A percentile compares a stretch with the other conserved stretches of the same genome.
These are phyloP conservation scores for Camponotus pennsylvanicus DNA, from an alignment of 1,140 invertebrate genomes.

Conservation along the genomic window DNA sequence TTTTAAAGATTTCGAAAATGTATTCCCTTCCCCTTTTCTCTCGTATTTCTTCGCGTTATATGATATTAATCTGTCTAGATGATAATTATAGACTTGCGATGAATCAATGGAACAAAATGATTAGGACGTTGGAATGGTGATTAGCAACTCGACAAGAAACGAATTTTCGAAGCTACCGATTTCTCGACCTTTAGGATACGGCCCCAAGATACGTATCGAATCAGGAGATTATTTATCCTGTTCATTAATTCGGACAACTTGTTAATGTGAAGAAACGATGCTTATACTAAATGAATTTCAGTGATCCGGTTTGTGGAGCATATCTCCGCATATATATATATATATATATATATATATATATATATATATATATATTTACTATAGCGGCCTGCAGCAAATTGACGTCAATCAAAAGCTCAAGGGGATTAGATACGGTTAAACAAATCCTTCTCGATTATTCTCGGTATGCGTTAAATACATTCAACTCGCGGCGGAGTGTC, in stretches of 20 bases:
- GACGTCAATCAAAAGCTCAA: constrained; percentile 23
- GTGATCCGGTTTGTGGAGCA: neutral
- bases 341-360: neutral
- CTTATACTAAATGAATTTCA: constrained; percentile 11
- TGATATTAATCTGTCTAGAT: constrained; percentile 23
- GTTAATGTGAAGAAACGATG: constrained; percentile 19
- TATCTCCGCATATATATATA: neutral
- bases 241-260: constrained; percentile 46
- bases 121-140: constrained; percentile 6
- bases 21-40: too few relatives aligned
- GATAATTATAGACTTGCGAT: constrained; percentile 37
- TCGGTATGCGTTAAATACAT: constrained; percentile 60
- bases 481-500: neutral
- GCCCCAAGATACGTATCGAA: neutral
- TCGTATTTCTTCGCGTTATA: neutral
- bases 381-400: constrained; percentile 13
- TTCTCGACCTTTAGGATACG: constrained; percentile 19
- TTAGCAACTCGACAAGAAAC: constrained; percentile 33
- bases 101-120: constrained; percentile 12
- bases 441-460: constrained; percentile 56
- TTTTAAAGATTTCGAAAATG: constrained; percentile 9
- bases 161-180: constrained; percentile 39
- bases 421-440: constrained; percentile 53
- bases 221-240: constrained; percentile 1
- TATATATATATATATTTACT: neutral